Percentiles rank a stretch among this genome's conserved stretches.
Conservation (phyloP, 2,797 vertebrate genomes). For the Gobionotothen gibberifrons region DNA sequence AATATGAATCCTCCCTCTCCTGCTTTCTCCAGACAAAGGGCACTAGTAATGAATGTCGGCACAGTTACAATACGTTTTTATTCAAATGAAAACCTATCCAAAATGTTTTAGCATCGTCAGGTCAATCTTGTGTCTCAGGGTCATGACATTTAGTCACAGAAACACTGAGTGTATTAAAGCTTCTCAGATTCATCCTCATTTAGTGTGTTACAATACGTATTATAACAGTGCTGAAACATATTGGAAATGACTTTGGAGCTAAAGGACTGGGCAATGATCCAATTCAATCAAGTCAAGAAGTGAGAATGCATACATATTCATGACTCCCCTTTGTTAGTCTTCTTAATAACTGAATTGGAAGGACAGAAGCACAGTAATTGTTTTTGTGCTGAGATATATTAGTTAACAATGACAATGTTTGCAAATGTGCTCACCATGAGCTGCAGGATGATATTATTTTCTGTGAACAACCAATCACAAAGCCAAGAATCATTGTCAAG, state of each 20-base stretch:
- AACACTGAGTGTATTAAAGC: neutral
- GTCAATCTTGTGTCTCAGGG: neutral
- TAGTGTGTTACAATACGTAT: conserved; percentile 17
- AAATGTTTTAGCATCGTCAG: neutral
- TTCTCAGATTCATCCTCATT: conserved; percentile 12
- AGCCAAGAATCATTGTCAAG: conserved; percentile 46
- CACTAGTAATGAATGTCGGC: neutral
- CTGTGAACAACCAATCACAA: conserved; percentile 51
- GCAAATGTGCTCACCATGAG: conserved; percentile 47
- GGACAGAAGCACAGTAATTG: conserved; percentile 49
- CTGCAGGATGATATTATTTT: conserved; percentile 33
- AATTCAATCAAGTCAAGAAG: conserved; percentile 70
- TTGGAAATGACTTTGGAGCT: conserved; percentile 39
- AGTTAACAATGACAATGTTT: conserved; percentile 53
- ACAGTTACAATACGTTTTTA: neutral
- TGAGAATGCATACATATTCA: conserved; percentile 63
- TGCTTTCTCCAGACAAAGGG: no score
- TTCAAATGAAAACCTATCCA: neutral
- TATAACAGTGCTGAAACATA: conserved; percentile 22
- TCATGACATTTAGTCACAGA: neutral
- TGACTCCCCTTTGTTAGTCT: conserved; percentile 56
- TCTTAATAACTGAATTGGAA: conserved; percentile 38
- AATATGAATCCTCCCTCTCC: no score
- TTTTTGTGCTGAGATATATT: conserved; percentile 52
- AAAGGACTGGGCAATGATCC: conserved; percentile 59